Percentiles rank a stretch among this genome's conserved stretches.
phyloP scores from a whole-genome alignment of 1,140 invertebrate species.

The Augochlora pura region DNA sequence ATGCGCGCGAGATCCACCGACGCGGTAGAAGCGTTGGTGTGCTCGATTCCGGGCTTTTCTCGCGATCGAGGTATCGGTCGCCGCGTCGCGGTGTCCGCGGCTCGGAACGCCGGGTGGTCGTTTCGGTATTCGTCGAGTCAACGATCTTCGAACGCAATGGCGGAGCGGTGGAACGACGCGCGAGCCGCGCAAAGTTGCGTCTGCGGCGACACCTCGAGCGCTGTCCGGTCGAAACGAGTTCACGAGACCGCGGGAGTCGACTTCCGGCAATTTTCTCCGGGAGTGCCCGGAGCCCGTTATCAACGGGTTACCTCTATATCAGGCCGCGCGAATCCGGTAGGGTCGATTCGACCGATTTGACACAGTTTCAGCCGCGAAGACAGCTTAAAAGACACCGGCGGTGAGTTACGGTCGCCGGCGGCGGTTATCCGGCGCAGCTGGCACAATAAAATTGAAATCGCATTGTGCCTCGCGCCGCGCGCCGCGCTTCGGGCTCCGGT shows the following conservation, averaged over 20 bases:
- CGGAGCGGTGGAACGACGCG: too few relatives aligned
- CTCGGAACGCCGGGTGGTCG: conserved; percentile 19
- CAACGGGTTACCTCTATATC: conserved; percentile 8
- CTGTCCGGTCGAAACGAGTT: too few relatives aligned
- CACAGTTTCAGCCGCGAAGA: conserved; percentile 72
- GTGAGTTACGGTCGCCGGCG: conserved; percentile 67
- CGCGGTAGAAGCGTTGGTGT: conserved; percentile 26
- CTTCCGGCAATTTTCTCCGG: conserved; percentile 17
- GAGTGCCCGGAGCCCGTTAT: conserved; percentile 29
- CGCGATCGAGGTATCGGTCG: conserved; percentile 18
- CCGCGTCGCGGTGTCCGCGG: neutral
- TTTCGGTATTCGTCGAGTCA: conserved; percentile 38
- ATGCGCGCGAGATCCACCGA: conserved; percentile 35
- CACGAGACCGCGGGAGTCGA: neutral
- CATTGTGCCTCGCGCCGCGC: conserved; percentile 65
- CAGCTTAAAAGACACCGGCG: conserved; percentile 71
- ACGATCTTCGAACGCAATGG: neutral
- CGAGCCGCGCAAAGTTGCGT: too few relatives aligned
- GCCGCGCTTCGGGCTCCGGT: conserved; percentile 17
- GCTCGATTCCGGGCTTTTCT: conserved; percentile 27
- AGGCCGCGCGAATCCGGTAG: conserved; percentile 41
- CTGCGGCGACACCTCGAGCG: too few relatives aligned
- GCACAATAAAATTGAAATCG: conserved; percentile 77
- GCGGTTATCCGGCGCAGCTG: conserved; percentile 73
- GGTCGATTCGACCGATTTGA: conserved; percentile 66